Percentiles rank a stretch among this genome's conserved stretches.
Evolutionary conservation across 2,113 vertebrate genomes (phyloP).

Genomic region (Pleuronectes platessa): DNA sequence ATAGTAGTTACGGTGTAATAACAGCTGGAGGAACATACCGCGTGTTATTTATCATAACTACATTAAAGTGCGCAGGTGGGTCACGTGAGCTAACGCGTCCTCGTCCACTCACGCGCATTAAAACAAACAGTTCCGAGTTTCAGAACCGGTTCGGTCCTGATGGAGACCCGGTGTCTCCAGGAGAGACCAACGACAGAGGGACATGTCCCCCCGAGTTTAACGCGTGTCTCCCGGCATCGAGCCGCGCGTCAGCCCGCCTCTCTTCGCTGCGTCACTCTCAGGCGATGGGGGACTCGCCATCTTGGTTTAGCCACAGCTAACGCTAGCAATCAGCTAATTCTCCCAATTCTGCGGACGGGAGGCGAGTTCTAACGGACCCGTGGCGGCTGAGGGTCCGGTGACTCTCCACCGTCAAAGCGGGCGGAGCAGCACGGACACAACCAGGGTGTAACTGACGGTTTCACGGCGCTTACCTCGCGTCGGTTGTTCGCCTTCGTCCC

Average conservation of each 20-base stretch:
- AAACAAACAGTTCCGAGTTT: no score
- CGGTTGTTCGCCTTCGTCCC: neutral
- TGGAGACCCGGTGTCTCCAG: neutral
- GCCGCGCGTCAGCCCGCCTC: conserved; percentile 60
- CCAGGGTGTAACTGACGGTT: no score
- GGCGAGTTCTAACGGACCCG: neutral
- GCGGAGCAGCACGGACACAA: no score
- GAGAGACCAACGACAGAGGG: neutral
- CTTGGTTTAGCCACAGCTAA: conserved; percentile 67
- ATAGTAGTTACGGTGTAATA: no score
- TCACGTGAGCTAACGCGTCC: no score
- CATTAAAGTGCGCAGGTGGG: neutral
- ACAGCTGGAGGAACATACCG: no score
- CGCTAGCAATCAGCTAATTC: conserved; percentile 20
- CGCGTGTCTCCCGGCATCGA: conserved; percentile 41
- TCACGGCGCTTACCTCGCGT: neutral
- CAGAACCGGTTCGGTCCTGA: neutral
- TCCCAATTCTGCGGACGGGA: neutral
- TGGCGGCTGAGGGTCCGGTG: no score
- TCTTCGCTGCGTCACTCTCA: conserved; percentile 62
- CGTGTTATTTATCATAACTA: no score
- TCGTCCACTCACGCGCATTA: no score
- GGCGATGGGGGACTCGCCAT: conserved; percentile 60
- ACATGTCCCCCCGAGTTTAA: neutral
- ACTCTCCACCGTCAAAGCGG: no score